Evolutionary conservation across 2,888 invertebrate genomes (phyloP), one percentile per base, ranked within the genome.

Genomic region (Malacosoma neustria): DNA sequence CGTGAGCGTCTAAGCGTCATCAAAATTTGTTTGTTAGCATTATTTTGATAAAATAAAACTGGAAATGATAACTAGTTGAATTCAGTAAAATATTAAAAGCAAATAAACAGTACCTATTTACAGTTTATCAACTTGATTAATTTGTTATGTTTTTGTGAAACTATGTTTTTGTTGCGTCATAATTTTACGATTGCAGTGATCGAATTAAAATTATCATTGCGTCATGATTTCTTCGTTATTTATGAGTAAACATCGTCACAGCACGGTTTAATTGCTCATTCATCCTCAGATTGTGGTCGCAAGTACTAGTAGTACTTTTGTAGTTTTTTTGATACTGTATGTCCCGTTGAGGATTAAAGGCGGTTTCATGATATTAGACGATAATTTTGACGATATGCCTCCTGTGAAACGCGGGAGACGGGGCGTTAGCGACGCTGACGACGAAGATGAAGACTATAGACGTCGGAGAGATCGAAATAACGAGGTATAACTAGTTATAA

Each of bases 391-490:
- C 43, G 61, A 61, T 33, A 85, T 85, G 84, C 69, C 84, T 61
- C 84, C 84, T 43, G 63, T 59, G 11, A 81, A 84, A 52, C 71
- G 75, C 43, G 69, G 67, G 47, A 70, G 66, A 61, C 68, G 70
- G 34, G 76, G 69, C 9, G 85, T 87, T 39, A 88, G 89, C 38
- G 91, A 91, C 45, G 88, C 87, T 7, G 90, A 90, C 35, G 91
- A 91, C 49, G 91, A 91, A 33, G 90, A 90, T 35, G 92, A 90
- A 9, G 92, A 92, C 51, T 94, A 94, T 59, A 86, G 93, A 41
- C 89, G 88, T 49, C 88, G 90, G 36, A 81, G 94, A 29, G 93
- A 93, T 57, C 88, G 93, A 55, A 94, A 94, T 75, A 94, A 94
- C 75, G 89, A 92, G 87, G 92, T 91, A 74, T 22, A n/a, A n/a